These are phyloP conservation scores for Tauraco hartlaubi DNA, from an alignment of 2,797 vertebrate genomes.

Conservation along the genomic window DNA sequence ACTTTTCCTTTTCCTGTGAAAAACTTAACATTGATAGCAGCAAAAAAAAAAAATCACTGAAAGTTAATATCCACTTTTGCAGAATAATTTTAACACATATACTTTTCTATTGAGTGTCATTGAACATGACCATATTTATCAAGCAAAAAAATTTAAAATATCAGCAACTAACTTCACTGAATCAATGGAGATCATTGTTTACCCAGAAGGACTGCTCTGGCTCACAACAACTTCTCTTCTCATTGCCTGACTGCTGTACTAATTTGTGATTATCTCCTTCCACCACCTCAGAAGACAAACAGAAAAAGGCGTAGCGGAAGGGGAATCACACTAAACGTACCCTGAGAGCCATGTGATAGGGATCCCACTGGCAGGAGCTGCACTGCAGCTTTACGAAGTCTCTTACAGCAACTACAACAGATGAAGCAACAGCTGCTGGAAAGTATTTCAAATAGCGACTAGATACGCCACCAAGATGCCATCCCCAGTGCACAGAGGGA, in stretches of 20 bases:
- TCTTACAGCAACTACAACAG: not conserved
- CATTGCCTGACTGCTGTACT: not conserved
- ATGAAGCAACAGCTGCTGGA: not conserved
- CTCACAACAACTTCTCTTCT: not conserved
- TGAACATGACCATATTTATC: not conserved
- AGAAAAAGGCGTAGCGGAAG: not conserved
- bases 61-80: not conserved
- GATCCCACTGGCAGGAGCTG: not conserved
- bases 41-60: not conserved
- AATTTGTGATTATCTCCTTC: not conserved
- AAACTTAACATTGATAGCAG: not conserved
- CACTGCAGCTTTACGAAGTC: not conserved
- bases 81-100: not conserved
- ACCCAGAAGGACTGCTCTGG: not conserved
- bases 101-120: not conserved
- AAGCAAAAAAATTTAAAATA: not conserved
- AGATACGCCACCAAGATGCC: not conserved
- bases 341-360: not conserved
- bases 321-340: not conserved
- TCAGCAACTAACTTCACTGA: not conserved
- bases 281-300: not conserved
- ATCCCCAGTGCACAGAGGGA: not conserved
- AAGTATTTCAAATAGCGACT: not conserved
- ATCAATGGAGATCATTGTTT: not conserved
- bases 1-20: not conserved